Evolutionary conservation across 2,113 vertebrate species (phyloP).

Genomic region (Corapipo altera): DNA sequence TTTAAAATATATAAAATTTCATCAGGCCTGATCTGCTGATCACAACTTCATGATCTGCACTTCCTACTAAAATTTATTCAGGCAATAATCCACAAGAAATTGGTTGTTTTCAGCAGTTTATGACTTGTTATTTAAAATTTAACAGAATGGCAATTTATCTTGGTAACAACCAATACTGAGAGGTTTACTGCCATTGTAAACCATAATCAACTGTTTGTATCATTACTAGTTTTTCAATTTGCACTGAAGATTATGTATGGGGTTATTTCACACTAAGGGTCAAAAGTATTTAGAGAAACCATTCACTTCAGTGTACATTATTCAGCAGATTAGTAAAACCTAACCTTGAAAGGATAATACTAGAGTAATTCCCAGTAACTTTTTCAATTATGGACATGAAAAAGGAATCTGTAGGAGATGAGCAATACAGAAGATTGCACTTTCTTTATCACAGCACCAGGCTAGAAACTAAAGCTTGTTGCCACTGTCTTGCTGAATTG

Average conservation of each 20-base stretch:
- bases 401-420: neutral
- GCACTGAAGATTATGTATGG: neutral
- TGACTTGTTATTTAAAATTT: slow-evolving; percentile 83
- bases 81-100: slow-evolving; percentile 77
- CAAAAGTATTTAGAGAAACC: neutral
- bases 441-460: slow-evolving; percentile 33
- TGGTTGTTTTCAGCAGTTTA: slow-evolving; percentile 80
- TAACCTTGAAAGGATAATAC: neutral
- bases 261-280: slow-evolving; percentile 53
- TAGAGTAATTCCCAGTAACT: neutral
- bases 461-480: neutral
- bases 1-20: neutral
- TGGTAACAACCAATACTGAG: slow-evolving; percentile 77
- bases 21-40: slow-evolving; percentile 50
- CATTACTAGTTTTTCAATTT: slow-evolving; percentile 70
- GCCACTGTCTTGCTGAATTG: neutral
- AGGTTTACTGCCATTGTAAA: slow-evolving; percentile 80
- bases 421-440: slow-evolving; percentile 14
- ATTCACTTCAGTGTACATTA: neutral
- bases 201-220: slow-evolving; percentile 74
- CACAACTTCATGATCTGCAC: slow-evolving; percentile 61
- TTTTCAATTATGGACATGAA: neutral
- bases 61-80: slow-evolving; percentile 74
- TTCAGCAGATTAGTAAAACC: neutral
- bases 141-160: slow-evolving; percentile 80